Percentiles rank a stretch among this genome's conserved stretches.
Evolutionary conservation across 2,797 vertebrate genomes (phyloP).

Genomic region (Cryptoblepharus egeriae): DNA sequence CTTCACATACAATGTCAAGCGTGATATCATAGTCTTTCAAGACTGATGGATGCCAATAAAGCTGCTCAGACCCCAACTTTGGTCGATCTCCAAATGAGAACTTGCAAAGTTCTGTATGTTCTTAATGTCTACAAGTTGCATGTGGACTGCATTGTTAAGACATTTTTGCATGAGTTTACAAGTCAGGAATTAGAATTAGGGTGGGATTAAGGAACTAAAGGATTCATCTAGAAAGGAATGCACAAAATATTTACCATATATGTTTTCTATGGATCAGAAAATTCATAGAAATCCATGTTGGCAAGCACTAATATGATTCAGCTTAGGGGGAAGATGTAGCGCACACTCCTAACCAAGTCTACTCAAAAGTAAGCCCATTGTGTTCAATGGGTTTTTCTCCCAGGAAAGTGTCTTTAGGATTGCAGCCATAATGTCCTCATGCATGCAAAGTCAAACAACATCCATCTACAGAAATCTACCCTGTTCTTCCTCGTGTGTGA

Average conservation of each 20-base stretch:
- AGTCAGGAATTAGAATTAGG: background rate
- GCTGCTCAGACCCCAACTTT: background rate
- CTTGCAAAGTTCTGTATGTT: background rate
- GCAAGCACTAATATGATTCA: background rate
- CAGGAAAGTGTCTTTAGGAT: too few species aligned
- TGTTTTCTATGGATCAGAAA: background rate
- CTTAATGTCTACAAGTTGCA: background rate
- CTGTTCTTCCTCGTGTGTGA: constrained; percentile 43
- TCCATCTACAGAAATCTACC: constrained; percentile 31
- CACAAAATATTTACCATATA: background rate
- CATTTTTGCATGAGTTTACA: background rate
- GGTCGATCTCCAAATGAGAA: background rate
- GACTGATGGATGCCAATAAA: too few species aligned
- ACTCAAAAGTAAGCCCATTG: too few species aligned
- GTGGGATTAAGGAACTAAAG: background rate
- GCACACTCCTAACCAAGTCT: too few species aligned
- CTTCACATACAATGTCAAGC: too few species aligned
- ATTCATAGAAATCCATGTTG: background rate
- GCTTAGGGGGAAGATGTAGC: constrained; percentile 13
- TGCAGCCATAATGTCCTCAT: background rate
- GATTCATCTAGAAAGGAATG: background rate
- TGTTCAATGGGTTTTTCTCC: too few species aligned
- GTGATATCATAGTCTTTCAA: too few species aligned
- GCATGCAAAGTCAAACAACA: constrained; percentile 25
- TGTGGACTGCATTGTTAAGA: background rate